Evolutionary conservation across 2,797 vertebrate genomes (phyloP), one percentile per base, ranked within the genome.

Genomic region (Mormyrus proboscirostris): DNA sequence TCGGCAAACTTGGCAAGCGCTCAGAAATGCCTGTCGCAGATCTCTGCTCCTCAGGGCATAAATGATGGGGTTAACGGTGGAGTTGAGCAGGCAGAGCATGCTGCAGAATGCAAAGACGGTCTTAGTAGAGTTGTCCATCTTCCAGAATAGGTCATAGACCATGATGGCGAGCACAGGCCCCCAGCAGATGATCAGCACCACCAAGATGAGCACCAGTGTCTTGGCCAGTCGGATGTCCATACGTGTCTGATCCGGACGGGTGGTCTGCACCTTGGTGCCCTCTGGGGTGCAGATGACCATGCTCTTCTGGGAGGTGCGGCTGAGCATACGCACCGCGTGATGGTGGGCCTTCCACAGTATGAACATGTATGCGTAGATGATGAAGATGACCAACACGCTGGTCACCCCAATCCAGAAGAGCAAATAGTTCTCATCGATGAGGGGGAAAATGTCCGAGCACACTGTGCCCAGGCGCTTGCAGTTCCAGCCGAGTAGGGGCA

Each of bases 191-290:
- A 99, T 98, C 95, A 99, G 93, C 91, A 99, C 98, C 90, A 97
- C 98, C 92, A 99, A 95, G 92, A 99, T 99, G 82, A 99, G 98
- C 93, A 99, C 98, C 92, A 99, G 96, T 33, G 99, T 99, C 96
- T 99, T 99, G 94, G 99, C 99, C 93, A 99, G 95, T 89, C 99
- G 96, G 94, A 99, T 99, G 96, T 99, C 99, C 99, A 99, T 99
- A 92, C 99, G 98, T 65, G 97, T 94, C 95, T 99, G 98, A 92
- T 99, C 99, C 0, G 98, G 99, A 87, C 98, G 96, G 0, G 97
- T 95, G 92, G 97, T 96, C 94, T 98, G 98, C 82, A 99, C 97
- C 94, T 99, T 99, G 93, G 98, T 98, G 19, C 99, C 98, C 86
- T 98, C 98, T 0, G 98, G 96, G 0, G 97, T 97, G 93, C 99